Evolutionary conservation across 2,113 vertebrate genomes (phyloP), one percentile per base, ranked within the genome.

Genomic region (Psephotus haematonotus): DNA sequence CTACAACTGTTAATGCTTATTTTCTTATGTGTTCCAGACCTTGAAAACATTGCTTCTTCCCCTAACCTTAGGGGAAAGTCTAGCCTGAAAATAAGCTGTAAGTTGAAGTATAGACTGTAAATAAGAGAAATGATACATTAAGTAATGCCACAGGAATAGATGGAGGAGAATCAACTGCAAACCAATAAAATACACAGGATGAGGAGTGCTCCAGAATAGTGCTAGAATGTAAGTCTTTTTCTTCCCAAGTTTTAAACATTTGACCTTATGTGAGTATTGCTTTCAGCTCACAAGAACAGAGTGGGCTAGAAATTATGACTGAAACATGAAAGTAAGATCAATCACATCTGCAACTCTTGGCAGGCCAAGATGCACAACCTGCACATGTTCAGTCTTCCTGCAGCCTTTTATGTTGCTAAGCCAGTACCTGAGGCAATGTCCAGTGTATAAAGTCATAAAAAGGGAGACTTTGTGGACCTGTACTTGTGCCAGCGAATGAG

Each of bases 261-360:
- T 80, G 43, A 55, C 33, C 2, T 86, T 70, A 67, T 29, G 2
- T 1, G 3, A 72, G 18, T 37, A 37, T 46, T 85, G 41, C 23
- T 68, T 67, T 91, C 29, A 0, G 13, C 78, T 95, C 70, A 59
- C n/a, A 28, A 41, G 52, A 86, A 43, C 25, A 57, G 28, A 92
- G 82, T 15, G 22, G 55, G 19, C 27, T 65, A 82, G 78, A 94
- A 85, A 80, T 72, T 76, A 74, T 71, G 24, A 53, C 35, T 90
- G 10, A 65, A 94, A 88, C 18, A 14, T 23, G n/a, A 46, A 70
- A 85, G 49, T 46, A 50, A 78, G 85, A 94, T 78, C 82, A 91
- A 60, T 88, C 90, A 94, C 82, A 90, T 86, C 44, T 93, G 85
- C 71, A 57, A 47, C 22, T 92, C 39, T 92, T 94, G 88, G 93